phyloP scores from a whole-genome alignment of 53 echinoderm and acorn worm genomes.

The Paracentrotus lividus region DNA sequence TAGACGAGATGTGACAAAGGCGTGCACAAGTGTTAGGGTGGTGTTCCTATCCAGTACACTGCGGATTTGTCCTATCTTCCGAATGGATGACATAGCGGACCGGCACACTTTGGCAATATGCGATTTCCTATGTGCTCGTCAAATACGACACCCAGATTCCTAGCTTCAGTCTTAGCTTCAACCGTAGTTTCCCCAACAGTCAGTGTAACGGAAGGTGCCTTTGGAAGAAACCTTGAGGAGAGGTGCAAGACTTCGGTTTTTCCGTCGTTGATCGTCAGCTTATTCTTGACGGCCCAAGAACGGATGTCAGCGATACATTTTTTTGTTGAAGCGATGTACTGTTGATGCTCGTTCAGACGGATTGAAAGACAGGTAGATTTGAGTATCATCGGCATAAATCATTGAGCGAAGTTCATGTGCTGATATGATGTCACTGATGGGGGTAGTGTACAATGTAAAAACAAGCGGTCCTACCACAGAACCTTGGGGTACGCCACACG shows the following conservation, averaged over 20 bases:
- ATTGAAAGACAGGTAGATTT: slow-evolving; percentile 56
- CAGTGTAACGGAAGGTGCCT: background rate
- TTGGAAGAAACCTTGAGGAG: slow-evolving; percentile 59
- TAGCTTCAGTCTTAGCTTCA: slow-evolving; percentile 30
- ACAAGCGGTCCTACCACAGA: too few relatives aligned
- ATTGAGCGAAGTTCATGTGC: slow-evolving; percentile 6
- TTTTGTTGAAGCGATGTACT: background rate
- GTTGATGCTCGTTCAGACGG: slow-evolving; percentile 35
- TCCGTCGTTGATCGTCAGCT: slow-evolving; percentile 48
- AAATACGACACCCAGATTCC: slow-evolving; percentile 59
- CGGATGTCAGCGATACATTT: slow-evolving; percentile 44
- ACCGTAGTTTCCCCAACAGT: slow-evolving; percentile 56
- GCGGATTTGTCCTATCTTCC: slow-evolving; percentile 36
- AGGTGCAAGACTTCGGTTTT: slow-evolving; percentile 65
- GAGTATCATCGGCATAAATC: slow-evolving; percentile 59
- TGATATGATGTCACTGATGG: too few relatives aligned
- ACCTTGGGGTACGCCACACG: too few relatives aligned
- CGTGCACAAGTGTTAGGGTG: background rate
- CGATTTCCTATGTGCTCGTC: slow-evolving; percentile 46
- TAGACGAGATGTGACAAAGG: slow-evolving; percentile 57
- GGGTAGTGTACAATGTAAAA: too few relatives aligned
- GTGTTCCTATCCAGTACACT: background rate
- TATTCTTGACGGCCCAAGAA: slow-evolving; percentile 46
- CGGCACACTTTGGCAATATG: slow-evolving; percentile 34
- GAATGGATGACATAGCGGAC: slow-evolving; percentile 29